phyloP scores from a whole-genome alignment of 2,888 invertebrate genomes.

The Hirtodrosophila cameraria region DNA sequence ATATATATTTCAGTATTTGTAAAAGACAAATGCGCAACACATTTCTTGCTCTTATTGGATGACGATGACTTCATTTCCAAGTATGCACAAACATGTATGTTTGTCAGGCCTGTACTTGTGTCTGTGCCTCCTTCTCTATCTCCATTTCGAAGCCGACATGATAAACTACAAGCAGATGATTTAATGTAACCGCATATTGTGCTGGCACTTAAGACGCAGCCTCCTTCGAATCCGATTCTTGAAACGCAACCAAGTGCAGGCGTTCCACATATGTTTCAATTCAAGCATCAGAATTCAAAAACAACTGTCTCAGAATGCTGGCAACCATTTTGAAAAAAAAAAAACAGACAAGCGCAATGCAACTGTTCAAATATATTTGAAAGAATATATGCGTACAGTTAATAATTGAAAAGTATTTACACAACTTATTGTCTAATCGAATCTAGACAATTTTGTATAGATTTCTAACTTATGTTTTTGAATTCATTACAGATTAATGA shows the following conservation, averaged over 20 bases:
- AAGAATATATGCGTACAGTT: not conserved
- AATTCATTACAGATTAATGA: constrained; percentile 31
- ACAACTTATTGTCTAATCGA: constrained; percentile 5
- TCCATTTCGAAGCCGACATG: constrained; percentile 51
- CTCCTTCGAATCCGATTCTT: constrained; percentile 19
- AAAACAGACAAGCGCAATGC: constrained; percentile 6
- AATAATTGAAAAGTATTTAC: not conserved
- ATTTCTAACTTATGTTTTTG: constrained; percentile 28
- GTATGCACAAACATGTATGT: constrained; percentile 17
- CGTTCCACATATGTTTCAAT: constrained; percentile 69
- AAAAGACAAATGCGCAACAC: constrained; percentile 27
- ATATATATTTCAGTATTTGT: constrained; percentile 3
- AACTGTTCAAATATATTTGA: constrained; percentile 11
- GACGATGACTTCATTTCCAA: constrained; percentile 63
- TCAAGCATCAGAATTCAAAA: constrained; percentile 47
- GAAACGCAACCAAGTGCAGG: constrained; percentile 43
- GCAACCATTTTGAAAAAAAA: constrained; percentile 69
- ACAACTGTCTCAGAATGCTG: constrained; percentile 14
- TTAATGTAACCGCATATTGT: constrained; percentile 77
- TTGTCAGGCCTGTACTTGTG: constrained; percentile 67
- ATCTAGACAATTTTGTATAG: not conserved
- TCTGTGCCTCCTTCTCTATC: constrained; percentile 29
- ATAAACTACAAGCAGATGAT: constrained; percentile 79
- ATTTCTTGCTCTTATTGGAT: constrained; percentile 46
- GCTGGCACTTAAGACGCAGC: constrained; percentile 55